These are phyloP conservation scores for Enteromius trimaculatus DNA, from an alignment of 2,797 vertebrate genomes.

Conservation along the genomic window DNA sequence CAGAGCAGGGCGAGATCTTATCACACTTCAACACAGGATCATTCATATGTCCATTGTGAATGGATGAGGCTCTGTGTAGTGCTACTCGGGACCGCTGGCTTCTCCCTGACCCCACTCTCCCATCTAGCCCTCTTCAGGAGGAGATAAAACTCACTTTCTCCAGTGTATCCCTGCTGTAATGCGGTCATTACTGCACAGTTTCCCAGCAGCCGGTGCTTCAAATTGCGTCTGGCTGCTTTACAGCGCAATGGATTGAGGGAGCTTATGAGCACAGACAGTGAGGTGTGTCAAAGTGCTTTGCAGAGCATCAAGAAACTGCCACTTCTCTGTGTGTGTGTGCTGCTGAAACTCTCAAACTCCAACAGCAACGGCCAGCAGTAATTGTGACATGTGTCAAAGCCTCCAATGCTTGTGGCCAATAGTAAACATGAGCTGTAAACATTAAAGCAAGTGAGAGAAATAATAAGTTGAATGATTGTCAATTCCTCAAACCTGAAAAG, in stretches of 20 bases:
- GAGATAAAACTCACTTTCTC: constrained; percentile 46
- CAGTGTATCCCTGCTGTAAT: constrained; percentile 54
- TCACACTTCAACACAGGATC: constrained; percentile 52
- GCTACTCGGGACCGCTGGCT: constrained; percentile 3
- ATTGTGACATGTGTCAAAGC: constrained; percentile 53
- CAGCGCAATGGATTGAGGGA: constrained; percentile 38
- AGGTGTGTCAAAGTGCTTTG: constrained; percentile 48
- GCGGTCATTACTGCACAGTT: constrained; percentile 57
- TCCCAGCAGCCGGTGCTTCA: constrained; percentile 42
- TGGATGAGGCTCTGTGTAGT: constrained; percentile 24
- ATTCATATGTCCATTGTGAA: constrained; percentile 53
- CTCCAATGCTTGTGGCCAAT: constrained; percentile 25
- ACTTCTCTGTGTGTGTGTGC: constrained; percentile 35
- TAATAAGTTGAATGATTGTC: constrained; percentile 22
- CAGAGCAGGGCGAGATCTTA: constrained; percentile 35
- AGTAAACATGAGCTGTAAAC: constrained; percentile 13
- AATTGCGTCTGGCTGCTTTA: constrained; percentile 57
- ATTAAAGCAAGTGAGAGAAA: constrained; percentile 14
- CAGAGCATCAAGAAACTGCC: constrained; percentile 28
- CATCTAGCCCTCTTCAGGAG: constrained; percentile 41
- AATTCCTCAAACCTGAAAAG: constrained; percentile 45
- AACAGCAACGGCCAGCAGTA: constrained; percentile 36
- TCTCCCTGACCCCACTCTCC: constrained; percentile 31
- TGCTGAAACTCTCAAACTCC: constrained; percentile 11
- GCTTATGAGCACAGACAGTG: constrained; percentile 43